Conservation (phyloP, 2,113 vertebrate species). For the Pluvialis apricaria region DNA sequence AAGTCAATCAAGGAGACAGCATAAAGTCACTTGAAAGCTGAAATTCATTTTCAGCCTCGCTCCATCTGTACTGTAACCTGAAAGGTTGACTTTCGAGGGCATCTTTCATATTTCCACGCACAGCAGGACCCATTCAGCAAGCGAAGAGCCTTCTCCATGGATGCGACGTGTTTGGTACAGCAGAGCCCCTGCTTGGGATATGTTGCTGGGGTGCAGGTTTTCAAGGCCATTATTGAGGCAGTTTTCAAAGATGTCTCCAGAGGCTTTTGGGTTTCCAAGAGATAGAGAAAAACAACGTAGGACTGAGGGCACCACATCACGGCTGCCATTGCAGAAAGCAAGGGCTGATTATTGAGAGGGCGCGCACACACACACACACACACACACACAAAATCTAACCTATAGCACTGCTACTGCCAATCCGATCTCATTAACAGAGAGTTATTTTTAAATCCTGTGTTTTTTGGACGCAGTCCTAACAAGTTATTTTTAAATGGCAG, state of each 20-base stretch:
- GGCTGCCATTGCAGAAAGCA: not conserved
- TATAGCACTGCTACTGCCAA: not conserved
- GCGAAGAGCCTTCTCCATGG: not conserved
- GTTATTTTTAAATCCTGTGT: conserved; percentile 13
- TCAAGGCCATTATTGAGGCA: not conserved
- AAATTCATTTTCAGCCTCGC: not conserved
- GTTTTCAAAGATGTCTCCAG: not conserved
- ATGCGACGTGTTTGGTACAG: not conserved
- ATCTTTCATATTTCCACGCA: not conserved
- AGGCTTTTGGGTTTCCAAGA: not conserved
- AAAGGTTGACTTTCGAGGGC: not conserved
- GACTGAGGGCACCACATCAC: not conserved
- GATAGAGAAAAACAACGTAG: not conserved
- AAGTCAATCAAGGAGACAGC: conserved; percentile 47
- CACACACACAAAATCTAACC: not conserved
- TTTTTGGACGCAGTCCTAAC: conserved; percentile 36
- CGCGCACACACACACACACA: not conserved
- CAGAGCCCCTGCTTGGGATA: not conserved
- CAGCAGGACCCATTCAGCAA: not conserved
- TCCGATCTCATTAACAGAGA: not conserved
- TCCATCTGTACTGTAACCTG: not conserved
- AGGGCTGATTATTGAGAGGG: not conserved
- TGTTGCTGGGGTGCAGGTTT: not conserved
- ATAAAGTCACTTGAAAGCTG: conserved; percentile 37
- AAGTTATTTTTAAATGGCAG: conserved; percentile 39